phyloP scores from a whole-genome alignment of 2,888 invertebrate genomes.

The Mesorhabditis belari region DNA sequence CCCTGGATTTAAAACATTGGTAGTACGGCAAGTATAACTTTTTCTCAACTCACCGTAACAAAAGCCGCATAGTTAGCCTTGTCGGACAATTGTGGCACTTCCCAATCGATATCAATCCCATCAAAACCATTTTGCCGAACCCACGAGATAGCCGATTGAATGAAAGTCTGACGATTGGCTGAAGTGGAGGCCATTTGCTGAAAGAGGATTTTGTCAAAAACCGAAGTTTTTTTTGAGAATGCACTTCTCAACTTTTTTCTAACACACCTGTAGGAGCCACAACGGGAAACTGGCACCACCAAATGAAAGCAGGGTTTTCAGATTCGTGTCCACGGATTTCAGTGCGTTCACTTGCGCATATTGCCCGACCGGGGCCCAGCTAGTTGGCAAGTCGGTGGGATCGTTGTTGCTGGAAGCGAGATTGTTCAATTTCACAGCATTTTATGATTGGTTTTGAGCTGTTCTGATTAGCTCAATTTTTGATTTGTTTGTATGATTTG shows the following conservation, averaged over 20 bases:
- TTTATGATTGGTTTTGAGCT: background rate
- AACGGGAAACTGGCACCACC: conserved; percentile 94
- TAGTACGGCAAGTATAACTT: background rate
- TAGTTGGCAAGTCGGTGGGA: conserved; percentile 63
- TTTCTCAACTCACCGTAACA: background rate
- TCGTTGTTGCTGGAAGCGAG: conserved; percentile 12
- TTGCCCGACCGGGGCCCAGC: conserved; percentile 70
- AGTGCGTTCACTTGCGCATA: conserved; percentile 76
- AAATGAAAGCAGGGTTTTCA: conserved; percentile 79
- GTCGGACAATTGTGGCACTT: conserved; percentile 53
- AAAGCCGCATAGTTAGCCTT: background rate
- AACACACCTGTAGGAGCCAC: background rate
- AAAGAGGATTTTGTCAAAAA: background rate
- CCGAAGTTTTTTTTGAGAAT: no score
- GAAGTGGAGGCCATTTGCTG: conserved; percentile 14
- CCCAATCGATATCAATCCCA: conserved; percentile 42
- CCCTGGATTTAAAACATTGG: background rate
- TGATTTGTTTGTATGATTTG: background rate
- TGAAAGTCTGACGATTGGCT: conserved; percentile 58
- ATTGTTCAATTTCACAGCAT: background rate
- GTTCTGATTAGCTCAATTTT: background rate
- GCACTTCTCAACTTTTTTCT: no score
- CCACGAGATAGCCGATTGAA: conserved; percentile 48
- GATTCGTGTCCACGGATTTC: conserved; percentile 78
- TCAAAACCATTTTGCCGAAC: conserved; percentile 30